These are phyloP conservation scores for Dendrocopos noguchii DNA, from an alignment of 2,113 vertebrate species.

Conservation along the genomic window DNA sequence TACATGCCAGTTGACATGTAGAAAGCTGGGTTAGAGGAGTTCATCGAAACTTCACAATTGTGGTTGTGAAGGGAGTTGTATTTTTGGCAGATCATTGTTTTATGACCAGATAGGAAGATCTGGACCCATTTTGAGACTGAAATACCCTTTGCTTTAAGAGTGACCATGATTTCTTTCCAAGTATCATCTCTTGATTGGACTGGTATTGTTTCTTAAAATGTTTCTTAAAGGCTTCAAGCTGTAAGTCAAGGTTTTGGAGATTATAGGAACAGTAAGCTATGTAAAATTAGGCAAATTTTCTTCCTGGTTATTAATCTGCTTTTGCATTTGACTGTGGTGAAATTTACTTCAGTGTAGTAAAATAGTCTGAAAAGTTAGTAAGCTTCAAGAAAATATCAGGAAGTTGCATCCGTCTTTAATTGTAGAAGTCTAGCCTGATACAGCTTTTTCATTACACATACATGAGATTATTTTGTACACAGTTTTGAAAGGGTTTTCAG, in stretches of 20 bases:
- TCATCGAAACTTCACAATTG: neutral
- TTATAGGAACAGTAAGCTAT: neutral
- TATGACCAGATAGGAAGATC: neutral
- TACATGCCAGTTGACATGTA: neutral
- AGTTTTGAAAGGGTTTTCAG: neutral
- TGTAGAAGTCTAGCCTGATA: neutral
- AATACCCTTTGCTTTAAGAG: neutral
- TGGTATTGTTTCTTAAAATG: neutral
- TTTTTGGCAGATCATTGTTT: neutral
- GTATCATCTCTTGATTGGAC: neutral
- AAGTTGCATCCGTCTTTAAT: neutral
- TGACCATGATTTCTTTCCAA: neutral
- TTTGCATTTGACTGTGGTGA: neutral
- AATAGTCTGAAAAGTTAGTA: neutral
- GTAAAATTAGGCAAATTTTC: neutral
- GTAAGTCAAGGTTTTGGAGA: neutral
- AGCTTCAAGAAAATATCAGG: neutral
- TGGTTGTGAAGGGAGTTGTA: neutral
- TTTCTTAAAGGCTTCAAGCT: neutral
- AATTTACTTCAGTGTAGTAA: neutral
- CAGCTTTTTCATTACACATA: rapidly evolving
- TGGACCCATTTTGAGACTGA: neutral
- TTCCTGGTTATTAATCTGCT: neutral
- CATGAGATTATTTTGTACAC: neutral
- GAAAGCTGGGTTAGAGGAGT: neutral